These are phyloP conservation scores for Exephanes ischioxanthus DNA, from an alignment of 2,888 invertebrate species.

Conservation along the genomic window DNA sequence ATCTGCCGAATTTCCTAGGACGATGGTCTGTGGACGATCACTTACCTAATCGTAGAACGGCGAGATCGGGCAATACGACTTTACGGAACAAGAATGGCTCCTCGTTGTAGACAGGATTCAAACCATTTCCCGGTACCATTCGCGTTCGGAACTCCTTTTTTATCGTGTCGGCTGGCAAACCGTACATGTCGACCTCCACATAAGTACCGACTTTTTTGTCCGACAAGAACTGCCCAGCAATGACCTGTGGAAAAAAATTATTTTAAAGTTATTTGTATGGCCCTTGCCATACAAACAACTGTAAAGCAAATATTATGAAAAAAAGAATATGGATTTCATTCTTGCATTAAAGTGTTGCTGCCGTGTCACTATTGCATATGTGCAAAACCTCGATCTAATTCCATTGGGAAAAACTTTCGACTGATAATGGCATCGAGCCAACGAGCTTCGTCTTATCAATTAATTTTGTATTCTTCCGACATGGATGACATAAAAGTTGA, in stretches of 20 bases:
- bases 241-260: slow-evolving; percentile 84
- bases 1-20: not conserved
- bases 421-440: no score
- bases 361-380: no score
- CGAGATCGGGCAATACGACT: slow-evolving; percentile 90
- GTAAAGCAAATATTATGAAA: no score
- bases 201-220: slow-evolving; percentile 91
- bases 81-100: slow-evolving; percentile 90
- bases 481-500: no score
- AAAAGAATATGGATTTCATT: no score
- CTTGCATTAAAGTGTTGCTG: no score
- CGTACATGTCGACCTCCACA: slow-evolving; percentile 92
- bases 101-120: slow-evolving; percentile 91
- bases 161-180: slow-evolving; percentile 90
- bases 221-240: slow-evolving; percentile 90
- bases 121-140: slow-evolving; percentile 89
- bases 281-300: no score
- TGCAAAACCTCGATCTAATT: no score
- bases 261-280: no score
- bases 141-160: slow-evolving; percentile 89
- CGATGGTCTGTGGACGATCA: slow-evolving; percentile 26
- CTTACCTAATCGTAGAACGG: slow-evolving; percentile 88
- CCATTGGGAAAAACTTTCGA: no score
- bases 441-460: no score
- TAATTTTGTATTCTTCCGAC: no score